phyloP scores from a whole-genome alignment of 2,113 vertebrate species.

The Psilopsiagon aurifrons region DNA sequence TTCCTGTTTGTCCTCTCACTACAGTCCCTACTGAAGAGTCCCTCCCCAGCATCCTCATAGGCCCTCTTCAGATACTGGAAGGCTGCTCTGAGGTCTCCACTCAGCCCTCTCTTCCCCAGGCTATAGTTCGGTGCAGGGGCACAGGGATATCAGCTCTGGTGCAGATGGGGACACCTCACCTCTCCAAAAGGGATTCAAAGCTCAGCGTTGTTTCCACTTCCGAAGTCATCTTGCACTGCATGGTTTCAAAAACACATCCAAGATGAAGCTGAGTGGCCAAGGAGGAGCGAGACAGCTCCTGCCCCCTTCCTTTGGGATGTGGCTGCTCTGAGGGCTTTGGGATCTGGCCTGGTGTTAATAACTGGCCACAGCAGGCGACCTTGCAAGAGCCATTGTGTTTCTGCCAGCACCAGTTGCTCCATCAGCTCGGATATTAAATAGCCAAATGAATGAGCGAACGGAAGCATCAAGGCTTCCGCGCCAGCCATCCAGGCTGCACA shows the following conservation, averaged over 20 bases:
- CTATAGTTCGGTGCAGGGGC: too few relatives aligned
- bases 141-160: too few relatives aligned
- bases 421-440: not conserved
- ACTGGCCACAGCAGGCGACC: fast-evolving
- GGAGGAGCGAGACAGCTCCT: not conserved
- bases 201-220: fast-evolving
- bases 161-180: not conserved
- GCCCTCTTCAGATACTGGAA: too few relatives aligned
- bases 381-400: not conserved
- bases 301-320: not conserved
- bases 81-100: too few relatives aligned
- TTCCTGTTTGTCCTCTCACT: too few relatives aligned
- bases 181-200: not conserved
- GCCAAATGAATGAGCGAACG: not conserved
- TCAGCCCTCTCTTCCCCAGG: too few relatives aligned
- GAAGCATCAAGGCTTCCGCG: not conserved
- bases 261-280: fast-evolving
- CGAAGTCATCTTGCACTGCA: fast-evolving
- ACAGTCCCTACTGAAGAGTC: too few relatives aligned
- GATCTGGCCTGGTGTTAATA: not conserved
- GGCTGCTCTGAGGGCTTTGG: not conserved
- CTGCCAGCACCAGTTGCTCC: not conserved
- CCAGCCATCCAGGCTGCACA: not conserved
- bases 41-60: too few relatives aligned
- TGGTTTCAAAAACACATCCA: fast-evolving